Base-by-base conservation (phyloP, 2,113 vertebrate genomes). In the Galeopterus variegatus region DNA sequence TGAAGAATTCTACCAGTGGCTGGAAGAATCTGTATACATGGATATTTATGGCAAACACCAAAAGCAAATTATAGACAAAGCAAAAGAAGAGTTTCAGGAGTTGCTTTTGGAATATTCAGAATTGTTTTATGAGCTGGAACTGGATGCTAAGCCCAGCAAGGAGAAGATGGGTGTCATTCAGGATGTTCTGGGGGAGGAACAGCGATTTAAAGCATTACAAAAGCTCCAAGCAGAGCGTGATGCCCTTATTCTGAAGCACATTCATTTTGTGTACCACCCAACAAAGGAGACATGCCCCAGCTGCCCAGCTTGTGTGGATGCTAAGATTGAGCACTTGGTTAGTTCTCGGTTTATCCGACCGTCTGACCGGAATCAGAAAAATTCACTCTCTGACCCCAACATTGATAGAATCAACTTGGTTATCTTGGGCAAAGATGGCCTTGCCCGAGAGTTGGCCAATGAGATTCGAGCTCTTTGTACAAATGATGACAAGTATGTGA, bases 101-200 rank as follows among this genome's bases (percentile, higher is more conserved):
- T 98, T 99, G 58, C 99, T 99, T 75, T 95, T 99, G 88, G 99
- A 99, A 81, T 99, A 99, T 94, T 99, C 99, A 1, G 99, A 99
- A 97, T 99, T 99, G 19, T 99, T 99, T 96, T 99, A 99, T 90
- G 99, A 99, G 91, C 99, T 99, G 73, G 99, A 99, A 97, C 98
- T 99, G 6, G 99, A 99, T 87, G 99, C 99, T 50, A 99, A 99
- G 60, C 99, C 99, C 94, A 99, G 99, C 99, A 99, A 99, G 98
- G 99, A 99, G 97, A 99, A 99, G 98, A 99, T 99, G 99, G 99
- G 99, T 1, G 99, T 99, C 52, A 99, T 99, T 83, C 99, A 99
- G 98, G 99, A 99, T 1, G 99, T 99, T 7, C 77, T 99, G 96
- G 99, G 99, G 0, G 99, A 99, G 50, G 99, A 99, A 77, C 99